These are phyloP conservation scores for Henricia sp. DNA, from an alignment of 53 echinoderm and acorn worm genomes.

Conservation along the genomic window DNA sequence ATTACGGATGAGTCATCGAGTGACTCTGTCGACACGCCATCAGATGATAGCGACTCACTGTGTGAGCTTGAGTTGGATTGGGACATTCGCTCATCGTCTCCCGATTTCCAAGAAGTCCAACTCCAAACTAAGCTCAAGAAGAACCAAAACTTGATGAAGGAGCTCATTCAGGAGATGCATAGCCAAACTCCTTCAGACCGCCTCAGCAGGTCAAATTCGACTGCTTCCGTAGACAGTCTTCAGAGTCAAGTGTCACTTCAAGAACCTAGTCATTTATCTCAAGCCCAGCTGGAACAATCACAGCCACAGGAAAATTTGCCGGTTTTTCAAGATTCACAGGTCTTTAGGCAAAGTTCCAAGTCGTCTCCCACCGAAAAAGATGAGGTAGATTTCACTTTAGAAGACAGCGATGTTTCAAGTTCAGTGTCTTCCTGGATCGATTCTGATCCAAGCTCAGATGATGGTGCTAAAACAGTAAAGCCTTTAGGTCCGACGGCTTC, in stretches of 20 bases:
- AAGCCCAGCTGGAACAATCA: not conserved
- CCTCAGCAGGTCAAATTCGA: not conserved
- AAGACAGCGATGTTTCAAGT: constrained; percentile 45
- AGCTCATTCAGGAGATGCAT: constrained; percentile 43
- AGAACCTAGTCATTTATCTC: not conserved
- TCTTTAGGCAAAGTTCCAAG: not conserved
- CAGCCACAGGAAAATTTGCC: no score
- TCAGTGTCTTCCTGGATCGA: constrained; percentile 50
- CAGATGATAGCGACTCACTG: constrained; percentile 43
- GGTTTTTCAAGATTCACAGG: not conserved
- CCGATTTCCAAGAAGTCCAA: constrained; percentile 48
- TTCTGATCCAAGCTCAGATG: constrained; percentile 47
- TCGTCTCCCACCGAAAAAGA: not conserved
- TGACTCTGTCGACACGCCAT: constrained; percentile 35
- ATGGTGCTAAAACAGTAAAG: not conserved
- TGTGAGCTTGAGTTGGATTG: constrained; percentile 52
- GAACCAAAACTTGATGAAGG: constrained; percentile 44
- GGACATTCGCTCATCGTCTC: constrained; percentile 44
- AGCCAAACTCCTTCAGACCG: not conserved
- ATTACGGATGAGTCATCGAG: constrained; percentile 21
- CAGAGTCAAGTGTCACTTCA: not conserved
- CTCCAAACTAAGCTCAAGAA: constrained; percentile 58
- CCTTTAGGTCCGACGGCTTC: not conserved
- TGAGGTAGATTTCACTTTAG: not conserved
- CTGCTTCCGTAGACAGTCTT: constrained; percentile 3